Evolutionary conservation across 2,888 invertebrate species (phyloP), one percentile per base, ranked within the genome.

Genomic region (Amblyteles armatorius): DNA sequence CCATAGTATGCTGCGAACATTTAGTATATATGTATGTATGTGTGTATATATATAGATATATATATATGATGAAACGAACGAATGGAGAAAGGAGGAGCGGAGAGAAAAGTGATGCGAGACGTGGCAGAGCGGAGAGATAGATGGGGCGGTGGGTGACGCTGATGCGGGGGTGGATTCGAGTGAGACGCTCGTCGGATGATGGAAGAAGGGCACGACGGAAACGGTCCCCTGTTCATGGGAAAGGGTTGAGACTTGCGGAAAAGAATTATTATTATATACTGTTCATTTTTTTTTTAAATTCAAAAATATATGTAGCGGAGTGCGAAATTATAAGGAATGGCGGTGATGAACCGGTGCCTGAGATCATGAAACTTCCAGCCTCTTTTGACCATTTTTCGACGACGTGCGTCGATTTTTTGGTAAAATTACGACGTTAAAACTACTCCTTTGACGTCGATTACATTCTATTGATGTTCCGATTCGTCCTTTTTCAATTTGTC

Each of bases 191-290:
- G 63, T 79, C 80, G 77, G 79, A 77, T 71, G 79, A 79, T 74
- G 60, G 67, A 73, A 79, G 67, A 82, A 68, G 76, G 71, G 79
- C 52, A 84, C 71, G 79, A 57, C 79, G 76, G 77, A 76, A 83
- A 81, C 67, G 72, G 52, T 72, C 69, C 57, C 57, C 71, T 71
- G 40, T 11, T 71, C 44, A 33, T 29, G 26, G 74, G 79, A 68
- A 67, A 76, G 74, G 74, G 86, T 63, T 63, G 71, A 84, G 82
- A 65, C 73, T 76, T 50, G 76, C 79, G 86, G 85, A 83, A 89
- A 90, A 89, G 87, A 88, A 90, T 89, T 90, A 88, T 87, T 88
- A 90, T 63, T n/a, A 89, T 89, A 88, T 88, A 88, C 89, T 89
- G 89, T 90, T 90, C 90, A 90, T 88, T 90, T 87, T 82, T 88